A percentile compares a stretch with the other conserved stretches of the same genome.
These are phyloP conservation scores for Plectrocnemia conspersa DNA, from an alignment of 1,140 invertebrate species.

Conservation along the genomic window DNA sequence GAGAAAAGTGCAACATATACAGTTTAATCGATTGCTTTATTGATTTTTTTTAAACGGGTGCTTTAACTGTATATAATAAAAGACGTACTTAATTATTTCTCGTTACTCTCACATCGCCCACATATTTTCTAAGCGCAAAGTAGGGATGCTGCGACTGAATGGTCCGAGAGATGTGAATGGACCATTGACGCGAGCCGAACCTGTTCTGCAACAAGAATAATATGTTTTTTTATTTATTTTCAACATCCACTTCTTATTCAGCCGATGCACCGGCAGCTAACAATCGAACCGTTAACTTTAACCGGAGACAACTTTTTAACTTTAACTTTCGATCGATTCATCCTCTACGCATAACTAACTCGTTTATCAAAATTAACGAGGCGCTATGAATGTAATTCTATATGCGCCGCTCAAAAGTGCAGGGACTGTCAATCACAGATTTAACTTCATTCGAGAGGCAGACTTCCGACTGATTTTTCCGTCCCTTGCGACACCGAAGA, in stretches of 20 bases:
- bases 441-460: too few species aligned
- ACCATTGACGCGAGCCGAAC: conserved; percentile 27
- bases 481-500: too few species aligned
- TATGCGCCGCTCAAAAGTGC: too few species aligned
- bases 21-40: too few species aligned
- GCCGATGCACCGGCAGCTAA: not conserved
- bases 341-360: too few species aligned
- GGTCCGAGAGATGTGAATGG: conserved; percentile 26
- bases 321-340: not conserved
- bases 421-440: too few species aligned
- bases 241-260: not conserved
- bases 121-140: not conserved
- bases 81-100: too few species aligned
- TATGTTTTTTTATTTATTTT: not conserved
- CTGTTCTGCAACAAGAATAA: conserved; percentile 11
- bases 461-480: too few species aligned
- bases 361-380: too few species aligned
- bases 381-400: too few species aligned
- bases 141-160: not conserved
- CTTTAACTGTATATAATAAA: too few species aligned
- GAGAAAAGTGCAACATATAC: not conserved
- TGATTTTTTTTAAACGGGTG: not conserved
- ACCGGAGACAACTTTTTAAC: not conserved
- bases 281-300: not conserved
- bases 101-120: too few species aligned